A percentile compares a stretch with the other conserved stretches of the same genome.
These are phyloP conservation scores for Mus spicilegus DNA, from an alignment of 2,113 vertebrate species.

Conservation along the genomic window DNA sequence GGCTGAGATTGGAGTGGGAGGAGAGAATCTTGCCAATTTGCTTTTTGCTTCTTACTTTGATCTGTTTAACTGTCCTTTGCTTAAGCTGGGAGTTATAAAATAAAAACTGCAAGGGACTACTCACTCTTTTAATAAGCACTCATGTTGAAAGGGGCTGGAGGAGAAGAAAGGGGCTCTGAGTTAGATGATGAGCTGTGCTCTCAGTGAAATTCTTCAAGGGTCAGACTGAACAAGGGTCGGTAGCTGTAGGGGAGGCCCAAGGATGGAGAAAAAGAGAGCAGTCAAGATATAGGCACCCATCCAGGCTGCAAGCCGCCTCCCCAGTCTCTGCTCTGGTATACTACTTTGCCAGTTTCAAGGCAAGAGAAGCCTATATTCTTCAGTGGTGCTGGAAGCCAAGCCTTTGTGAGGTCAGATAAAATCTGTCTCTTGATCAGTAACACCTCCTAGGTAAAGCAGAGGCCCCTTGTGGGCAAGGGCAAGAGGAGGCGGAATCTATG, in stretches of 20 bases:
- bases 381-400: not conserved
- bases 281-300: too few relatives aligned
- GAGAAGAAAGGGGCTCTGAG: slow-evolving; percentile 5
- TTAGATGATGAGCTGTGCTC: not conserved
- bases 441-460: not conserved
- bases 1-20: not conserved
- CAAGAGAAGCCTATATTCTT: not conserved
- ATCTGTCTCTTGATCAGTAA: not conserved
- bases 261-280: not conserved
- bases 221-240: rapidly evolving
- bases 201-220: not conserved
- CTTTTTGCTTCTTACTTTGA: slow-evolving; percentile 36
- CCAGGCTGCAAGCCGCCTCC: rapidly evolving
- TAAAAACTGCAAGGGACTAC: not conserved
- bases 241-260: not conserved
- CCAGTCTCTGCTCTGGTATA: rapidly evolving
- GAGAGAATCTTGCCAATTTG: not conserved
- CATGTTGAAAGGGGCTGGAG: not conserved
- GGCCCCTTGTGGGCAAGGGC: not conserved
- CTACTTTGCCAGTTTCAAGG: not conserved
- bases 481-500: not conserved
- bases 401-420: not conserved
- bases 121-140: slow-evolving; percentile 14
- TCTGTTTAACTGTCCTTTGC: slow-evolving; percentile 51
- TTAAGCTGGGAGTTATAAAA: slow-evolving; percentile 30